Base-by-base conservation (phyloP, 2,888 invertebrate genomes). In the Pharmacophagus antenor region DNA sequence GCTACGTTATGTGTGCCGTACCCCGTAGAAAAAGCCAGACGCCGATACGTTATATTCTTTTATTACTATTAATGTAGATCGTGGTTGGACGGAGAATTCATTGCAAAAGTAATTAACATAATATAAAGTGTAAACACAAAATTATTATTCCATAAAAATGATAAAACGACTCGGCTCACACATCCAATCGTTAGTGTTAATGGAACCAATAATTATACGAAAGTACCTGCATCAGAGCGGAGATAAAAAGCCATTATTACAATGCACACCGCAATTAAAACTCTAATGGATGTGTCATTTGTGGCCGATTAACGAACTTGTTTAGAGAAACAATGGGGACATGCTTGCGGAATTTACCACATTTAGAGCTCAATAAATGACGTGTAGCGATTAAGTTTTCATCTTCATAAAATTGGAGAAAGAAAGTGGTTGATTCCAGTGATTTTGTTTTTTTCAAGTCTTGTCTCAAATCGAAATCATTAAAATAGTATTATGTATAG, bases 221-320 rank as follows among this genome's bases (percentile, higher is more conserved):
- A 51, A 57, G 20, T 51, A 57, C 31, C 57, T 51, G 23, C 23
- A 18, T 21, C 42, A 41, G n/a, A 27, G 17, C 22, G 20, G 21
- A 49, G 47, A 59, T 49, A 59, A 54, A 42, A 44, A 42, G 15
- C 17, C 7, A 22, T 59, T 48, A 48, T 31, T 54, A 27, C 27
- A 54, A 44, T 42, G 44, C 44, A 50, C 8, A 44, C 7, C 18
- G 44, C 51, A 50, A 50, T 57, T 57, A 51, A 42, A 51, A 41
- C 1, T 25, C 22, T 49, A 54, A 54, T 54, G 17, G 49, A 54
- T 54, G 53, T 59, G 59, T 54, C 54, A 49, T 59, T 59, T 59
- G 25, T 21, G 21, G 47, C 37, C 41, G 12, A 54, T 59, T 54
- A 48, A 8, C 48, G 20, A 31, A 21, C 22, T 58, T 51, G 51